These are phyloP conservation scores for Anthopleura sola DNA, from an alignment of 64 coral and sea anemone species.

Conservation along the genomic window DNA sequence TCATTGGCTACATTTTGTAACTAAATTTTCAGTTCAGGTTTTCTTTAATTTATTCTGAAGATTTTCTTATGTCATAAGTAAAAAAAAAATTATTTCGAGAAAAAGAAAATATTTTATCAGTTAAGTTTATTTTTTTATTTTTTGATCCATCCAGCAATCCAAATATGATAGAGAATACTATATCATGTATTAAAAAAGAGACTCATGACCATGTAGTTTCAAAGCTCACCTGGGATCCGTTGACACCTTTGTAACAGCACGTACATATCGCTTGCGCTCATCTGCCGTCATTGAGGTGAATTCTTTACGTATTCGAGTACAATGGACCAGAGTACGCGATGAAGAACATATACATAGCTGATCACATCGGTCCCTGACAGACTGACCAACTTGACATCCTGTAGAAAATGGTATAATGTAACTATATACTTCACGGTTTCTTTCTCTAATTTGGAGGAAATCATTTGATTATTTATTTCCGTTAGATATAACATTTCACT, in stretches of 20 bases:
- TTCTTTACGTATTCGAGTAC: conserved; percentile 75
- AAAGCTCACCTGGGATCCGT: conserved; percentile 14
- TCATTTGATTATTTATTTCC: too few relatives aligned
- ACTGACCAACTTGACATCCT: conserved; percentile 49
- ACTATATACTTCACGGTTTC: background rate
- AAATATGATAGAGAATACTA: too few relatives aligned
- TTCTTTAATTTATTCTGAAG: too few relatives aligned
- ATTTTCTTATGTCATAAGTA: too few relatives aligned
- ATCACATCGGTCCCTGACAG: conserved; percentile 38
- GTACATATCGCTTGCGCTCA: conserved; percentile 45
- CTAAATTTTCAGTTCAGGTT: too few relatives aligned
- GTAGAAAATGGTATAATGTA: too few relatives aligned
- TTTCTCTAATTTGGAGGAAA: background rate
- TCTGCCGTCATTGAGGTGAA: conserved; percentile 56
- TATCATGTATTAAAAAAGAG: too few relatives aligned
- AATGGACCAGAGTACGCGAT: conserved; percentile 30
- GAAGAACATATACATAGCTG: conserved; percentile 56
- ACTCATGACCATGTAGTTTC: too few relatives aligned
- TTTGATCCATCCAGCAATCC: too few relatives aligned
- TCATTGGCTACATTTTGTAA: too few relatives aligned
- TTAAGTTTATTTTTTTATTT: too few relatives aligned
- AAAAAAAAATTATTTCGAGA: background rate
- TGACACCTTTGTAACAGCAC: conserved; percentile 44
- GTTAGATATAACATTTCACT: background rate
- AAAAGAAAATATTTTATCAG: background rate